phyloP scores from a whole-genome alignment of 2,797 vertebrate species.

The Eutrigla gurnardus region DNA sequence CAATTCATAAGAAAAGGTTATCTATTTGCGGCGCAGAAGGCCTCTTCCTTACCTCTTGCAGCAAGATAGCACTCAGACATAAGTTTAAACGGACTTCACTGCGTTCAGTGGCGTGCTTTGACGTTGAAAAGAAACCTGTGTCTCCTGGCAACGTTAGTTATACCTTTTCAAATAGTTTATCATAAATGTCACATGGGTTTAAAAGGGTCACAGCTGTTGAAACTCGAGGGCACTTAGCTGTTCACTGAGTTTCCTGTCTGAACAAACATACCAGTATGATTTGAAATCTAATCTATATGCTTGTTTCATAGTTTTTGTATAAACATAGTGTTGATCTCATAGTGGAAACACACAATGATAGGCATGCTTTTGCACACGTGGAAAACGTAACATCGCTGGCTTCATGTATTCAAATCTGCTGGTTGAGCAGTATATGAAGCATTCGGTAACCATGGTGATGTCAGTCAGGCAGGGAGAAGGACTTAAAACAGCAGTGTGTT shows the following conservation, averaged over 20 bases:
- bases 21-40: conserved; percentile 42
- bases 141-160: neutral
- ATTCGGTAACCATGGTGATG: too few species aligned
- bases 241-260: neutral
- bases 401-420: too few species aligned
- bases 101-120: conserved; percentile 18
- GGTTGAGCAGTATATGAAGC: too few species aligned
- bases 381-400: too few species aligned
- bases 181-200: conserved; percentile 30
- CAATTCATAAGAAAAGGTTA: conserved; percentile 48
- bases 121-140: conserved; percentile 13
- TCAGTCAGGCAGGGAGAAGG: too few species aligned
- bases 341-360: neutral
- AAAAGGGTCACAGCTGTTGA: conserved; percentile 32
- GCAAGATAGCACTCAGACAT: conserved; percentile 7
- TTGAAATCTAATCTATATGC: neutral
- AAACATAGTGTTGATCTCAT: neutral
- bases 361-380: too few species aligned
- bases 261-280: neutral
- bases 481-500: too few species aligned
- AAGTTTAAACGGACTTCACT: conserved; percentile 22
- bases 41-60: conserved; percentile 5
- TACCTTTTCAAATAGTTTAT: neutral
- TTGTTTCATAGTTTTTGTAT: neutral
- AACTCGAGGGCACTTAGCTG: neutral